Base-by-base conservation (phyloP, 2,113 vertebrate species). In the Perccottus glenii region DNA sequence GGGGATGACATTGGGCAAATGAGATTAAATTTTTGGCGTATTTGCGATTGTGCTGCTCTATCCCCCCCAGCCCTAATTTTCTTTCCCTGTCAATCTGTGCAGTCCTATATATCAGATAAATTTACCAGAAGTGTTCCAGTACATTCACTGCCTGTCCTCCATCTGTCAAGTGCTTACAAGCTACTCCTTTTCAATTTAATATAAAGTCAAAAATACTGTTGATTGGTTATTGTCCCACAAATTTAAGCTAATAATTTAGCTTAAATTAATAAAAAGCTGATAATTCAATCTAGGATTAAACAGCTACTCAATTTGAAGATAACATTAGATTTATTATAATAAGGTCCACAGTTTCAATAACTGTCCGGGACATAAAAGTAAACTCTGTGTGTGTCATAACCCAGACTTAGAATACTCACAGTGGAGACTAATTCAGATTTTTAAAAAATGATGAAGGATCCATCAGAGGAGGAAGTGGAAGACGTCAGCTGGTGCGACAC, bases 391-490 rank as follows among this genome's bases (percentile, higher is more conserved):
- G 51, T 35, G 33, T 33, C 19, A 42, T 38, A 27, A 73, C 47
- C 36, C 40, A 46, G 9, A 64, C 45, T 11, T 43, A 42, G 46
- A 49, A 51, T 6, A 35, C 6, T 16, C 27, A 9, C 12, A 10
- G 12, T 14, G 57, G 33, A 44, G 61, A 68, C 42, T 50, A 11
- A 66, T 57, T 61, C 61, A 62, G 62, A 72, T 67, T 60, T 75
- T 67, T 40, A 83, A 70, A 68, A 50, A 60, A 53, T 53, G 45
- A 70, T 61, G 55, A 81, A 65, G 0, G 3, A 53, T 38, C 35
- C 77, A 63, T 35, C 10, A 1, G 61, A 70, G 44, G 67, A 67
- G 58, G 40, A 67, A 67, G 75, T 69, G 68, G 68, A n/a, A 62
- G 78, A 63, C 77, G 52, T 69, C 51, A 45, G 35, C 33, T 53